Evolutionary conservation across 2,888 invertebrate species (phyloP).

Genomic region (Amphipoea lucens): DNA sequence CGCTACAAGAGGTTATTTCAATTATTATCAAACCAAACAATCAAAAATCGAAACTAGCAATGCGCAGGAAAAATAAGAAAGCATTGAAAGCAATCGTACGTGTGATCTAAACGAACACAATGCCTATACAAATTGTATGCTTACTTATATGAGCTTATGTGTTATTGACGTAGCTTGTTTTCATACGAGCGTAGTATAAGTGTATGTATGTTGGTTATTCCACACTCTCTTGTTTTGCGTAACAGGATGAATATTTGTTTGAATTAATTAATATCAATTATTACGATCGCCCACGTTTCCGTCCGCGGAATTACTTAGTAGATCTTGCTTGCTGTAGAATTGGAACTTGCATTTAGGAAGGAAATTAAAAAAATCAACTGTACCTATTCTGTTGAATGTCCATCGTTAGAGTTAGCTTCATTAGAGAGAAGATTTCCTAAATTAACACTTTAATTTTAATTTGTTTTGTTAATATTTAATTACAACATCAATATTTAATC

Average conservation of each 20-base stretch:
- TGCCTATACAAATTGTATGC: constrained; percentile 76
- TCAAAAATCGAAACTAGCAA: constrained; percentile 67
- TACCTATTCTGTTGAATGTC: background rate
- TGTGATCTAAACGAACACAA: constrained; percentile 82
- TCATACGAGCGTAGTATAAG: constrained; percentile 67
- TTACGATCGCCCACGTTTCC: constrained; percentile 42
- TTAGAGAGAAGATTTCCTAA: background rate
- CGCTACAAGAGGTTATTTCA: constrained; percentile 41
- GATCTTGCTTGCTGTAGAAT: constrained; percentile 14
- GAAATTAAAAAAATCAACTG: background rate
- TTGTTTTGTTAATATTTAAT: background rate
- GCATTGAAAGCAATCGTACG: constrained; percentile 80
- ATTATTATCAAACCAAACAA: constrained; percentile 60
- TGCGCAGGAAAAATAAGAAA: constrained; percentile 72
- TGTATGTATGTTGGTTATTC: constrained; percentile 73
- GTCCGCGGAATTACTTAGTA: constrained; percentile 33
- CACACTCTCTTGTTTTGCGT: constrained; percentile 75
- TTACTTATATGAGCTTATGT: constrained; percentile 70
- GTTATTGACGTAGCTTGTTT: constrained; percentile 84
- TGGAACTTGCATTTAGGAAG: constrained; percentile 5
- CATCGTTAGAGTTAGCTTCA: background rate
- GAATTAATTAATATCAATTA: constrained; percentile 71
- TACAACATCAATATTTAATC: constrained; percentile 1
- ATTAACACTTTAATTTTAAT: background rate
- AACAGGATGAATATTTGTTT: constrained; percentile 76